Evolutionary conservation across 2,888 invertebrate genomes (phyloP), one percentile per base, ranked within the genome.

Genomic region (Palloptera scutellata): DNA sequence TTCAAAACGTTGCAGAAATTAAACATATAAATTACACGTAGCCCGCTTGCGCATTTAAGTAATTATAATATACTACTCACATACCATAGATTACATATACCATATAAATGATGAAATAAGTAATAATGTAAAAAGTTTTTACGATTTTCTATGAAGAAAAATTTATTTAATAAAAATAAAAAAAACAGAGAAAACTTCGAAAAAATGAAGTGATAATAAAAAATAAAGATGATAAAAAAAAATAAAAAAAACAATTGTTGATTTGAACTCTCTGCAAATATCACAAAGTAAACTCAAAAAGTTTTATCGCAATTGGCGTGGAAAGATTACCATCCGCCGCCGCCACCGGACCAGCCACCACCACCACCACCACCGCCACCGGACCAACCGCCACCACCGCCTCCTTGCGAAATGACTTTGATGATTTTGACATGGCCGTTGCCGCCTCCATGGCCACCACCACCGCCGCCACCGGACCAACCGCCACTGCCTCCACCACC

Each of bases 261-360:
- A 42, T 58, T 58, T 48, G 57, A 55, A 64, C 64, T 64, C 64
- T 64, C 48, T 64, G 64, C 64, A 64, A 57, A 64, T 64, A 64
- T 64, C 57, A 64, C 61, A 53, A 64, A 57, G 57, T 64, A 54
- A 57, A 58, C 43, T 41, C 58, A 30, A 4, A 30, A 30, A 30
- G 30, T 30, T 30, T 30, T 30, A 2, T 30, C 30, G 30, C 30
- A 30, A 4, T 30, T 42, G 19, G 5, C 54, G 15, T n/a, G 43
- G n/a, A 13, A 13, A 11, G 8, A 12, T 19, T 54, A 13, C 12
- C 20, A 30, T 54, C 15, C 48, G 54, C 54, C 54, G 48, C 64
- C 45, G 64, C 64, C 53, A 17, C 30, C 30, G 2, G 30, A 30
- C 30, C 30, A 30, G 30, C 30, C 30, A 30, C 30, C 30, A 30